phyloP scores from a whole-genome alignment of 2,797 vertebrate genomes.

The Muscicapa comitata region DNA sequence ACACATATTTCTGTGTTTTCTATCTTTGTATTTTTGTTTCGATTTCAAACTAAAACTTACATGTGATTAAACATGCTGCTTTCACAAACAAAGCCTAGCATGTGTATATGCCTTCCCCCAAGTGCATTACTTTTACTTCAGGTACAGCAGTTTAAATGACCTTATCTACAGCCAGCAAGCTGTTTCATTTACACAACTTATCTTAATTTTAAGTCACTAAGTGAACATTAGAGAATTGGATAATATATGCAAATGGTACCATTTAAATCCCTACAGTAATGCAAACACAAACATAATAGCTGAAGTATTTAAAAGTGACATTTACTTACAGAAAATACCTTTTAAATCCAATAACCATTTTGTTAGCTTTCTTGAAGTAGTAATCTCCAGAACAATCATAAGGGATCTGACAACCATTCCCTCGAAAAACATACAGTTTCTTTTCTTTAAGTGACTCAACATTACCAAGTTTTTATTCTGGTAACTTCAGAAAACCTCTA shows the following conservation, averaged over 20 bases:
- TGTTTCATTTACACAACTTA: slow-evolving; percentile 1
- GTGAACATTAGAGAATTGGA: slow-evolving; percentile 21
- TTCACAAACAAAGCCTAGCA: neutral
- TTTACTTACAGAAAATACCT: slow-evolving; percentile 33
- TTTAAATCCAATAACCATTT: slow-evolving; percentile 19
- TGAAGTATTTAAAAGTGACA: slow-evolving; percentile 17
- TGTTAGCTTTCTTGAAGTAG: neutral
- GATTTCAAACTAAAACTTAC: neutral
- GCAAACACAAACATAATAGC: neutral
- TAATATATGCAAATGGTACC: slow-evolving; percentile 46
- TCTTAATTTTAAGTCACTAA: slow-evolving; percentile 34
- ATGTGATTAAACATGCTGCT: neutral
- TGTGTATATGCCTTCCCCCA: neutral
- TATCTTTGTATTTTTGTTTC: neutral
- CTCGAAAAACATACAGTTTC: neutral
- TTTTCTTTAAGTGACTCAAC: neutral
- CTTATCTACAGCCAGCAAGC: slow-evolving; percentile 20
- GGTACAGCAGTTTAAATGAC: neutral
- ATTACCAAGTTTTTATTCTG: neutral
- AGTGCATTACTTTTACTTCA: neutral
- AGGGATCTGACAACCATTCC: neutral
- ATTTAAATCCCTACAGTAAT: slow-evolving; percentile 36
- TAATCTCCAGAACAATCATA: neutral
- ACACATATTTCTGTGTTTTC: neutral
- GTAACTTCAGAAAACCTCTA: neutral